Evolutionary conservation across 2,113 vertebrate species (phyloP), one percentile per base, ranked within the genome.

Genomic region (Zootoca vivipara): DNA sequence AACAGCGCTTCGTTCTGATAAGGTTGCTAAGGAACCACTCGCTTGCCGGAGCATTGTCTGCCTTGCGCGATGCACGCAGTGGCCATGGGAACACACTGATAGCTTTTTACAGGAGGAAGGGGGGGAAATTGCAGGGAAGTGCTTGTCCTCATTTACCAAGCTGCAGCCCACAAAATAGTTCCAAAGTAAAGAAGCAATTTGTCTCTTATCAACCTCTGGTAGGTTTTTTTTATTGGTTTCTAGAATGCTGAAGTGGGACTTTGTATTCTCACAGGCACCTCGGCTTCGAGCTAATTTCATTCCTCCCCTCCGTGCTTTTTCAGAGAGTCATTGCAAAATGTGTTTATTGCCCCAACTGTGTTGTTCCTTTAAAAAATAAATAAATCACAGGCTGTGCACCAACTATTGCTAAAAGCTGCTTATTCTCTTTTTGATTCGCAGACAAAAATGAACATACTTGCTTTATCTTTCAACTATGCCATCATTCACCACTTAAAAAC

Each of bases 1-100:
- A n/a, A 78, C 84, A 4, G 0, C 78, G 72, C 77, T 91, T 88
- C 79, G 86, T 88, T 87, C 82, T 82, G 83, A 87, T n/a, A 77
- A 22, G 64, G 92, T 95, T 96, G 92, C 92, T 93, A 89, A 93
- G 95, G 58, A 94, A 16, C 90, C 86, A 85, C 83, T 94, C 89
- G 90, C 92, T 90, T 94, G 92, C 86, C 84, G 22, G 92, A 15
- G 82, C 46, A 22, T 85, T 15, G 2, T 93, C 62, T 16, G 89
- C 89, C 79, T 75, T 2, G 38, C 82, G 6, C 89, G 89, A 92
- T 93, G 91, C 70, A 79, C 70, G 73, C 88, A 86, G 92, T 95
- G 95, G 91, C 94, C 90, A 94, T 95, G 93, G 95, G 93, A 96
- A 96, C 95, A 87, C 75, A 91, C 89, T 86, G 85, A 90, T 75